phyloP scores from a whole-genome alignment of 1,140 invertebrate genomes.

The Drosophila takahashii region DNA sequence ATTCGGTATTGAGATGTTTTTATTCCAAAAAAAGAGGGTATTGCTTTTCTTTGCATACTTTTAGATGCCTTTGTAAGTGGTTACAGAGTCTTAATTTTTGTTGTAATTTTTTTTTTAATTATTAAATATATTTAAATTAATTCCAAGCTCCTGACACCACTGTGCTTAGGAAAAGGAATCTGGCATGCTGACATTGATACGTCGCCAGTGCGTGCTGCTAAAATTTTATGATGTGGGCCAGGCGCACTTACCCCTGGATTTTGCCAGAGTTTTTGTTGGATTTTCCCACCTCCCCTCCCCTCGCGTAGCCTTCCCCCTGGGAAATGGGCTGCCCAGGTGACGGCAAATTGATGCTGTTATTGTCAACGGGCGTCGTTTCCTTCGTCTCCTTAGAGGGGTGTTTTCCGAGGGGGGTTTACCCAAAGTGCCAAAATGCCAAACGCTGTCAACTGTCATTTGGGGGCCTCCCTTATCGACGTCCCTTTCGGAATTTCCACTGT shows the following conservation, averaged over 20 bases:
- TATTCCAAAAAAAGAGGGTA: too few species aligned
- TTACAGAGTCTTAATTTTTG: too few species aligned
- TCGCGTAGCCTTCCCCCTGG: conserved; percentile 21
- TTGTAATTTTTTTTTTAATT: too few species aligned
- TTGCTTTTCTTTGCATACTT: too few species aligned
- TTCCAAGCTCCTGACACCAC: not conserved
- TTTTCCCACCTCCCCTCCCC: not conserved
- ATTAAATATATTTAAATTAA: not conserved
- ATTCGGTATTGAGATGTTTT: too few species aligned
- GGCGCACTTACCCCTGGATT: conserved; percentile 13
- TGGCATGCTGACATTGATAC: conserved; percentile 49
- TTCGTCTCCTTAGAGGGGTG: conserved; percentile 1
- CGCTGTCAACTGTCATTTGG: conserved; percentile 64
- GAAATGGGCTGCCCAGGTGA: conserved; percentile 70
- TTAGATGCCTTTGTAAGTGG: too few species aligned
- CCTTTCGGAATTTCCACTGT: conserved; percentile 35
- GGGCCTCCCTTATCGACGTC: conserved; percentile 25
- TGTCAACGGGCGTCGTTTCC: conserved; percentile 47
- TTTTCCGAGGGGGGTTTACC: too few species aligned
- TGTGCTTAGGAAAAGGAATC: conserved; percentile 33
- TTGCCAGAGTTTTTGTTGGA: not conserved
- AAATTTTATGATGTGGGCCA: conserved; percentile 72
- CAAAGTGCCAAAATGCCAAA: conserved; percentile 66
- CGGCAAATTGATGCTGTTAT: conserved; percentile 78
- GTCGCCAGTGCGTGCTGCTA: conserved; percentile 61